phyloP scores from a whole-genome alignment of 53 echinoderm and acorn worm species.

The Echinometra lucunter region DNA sequence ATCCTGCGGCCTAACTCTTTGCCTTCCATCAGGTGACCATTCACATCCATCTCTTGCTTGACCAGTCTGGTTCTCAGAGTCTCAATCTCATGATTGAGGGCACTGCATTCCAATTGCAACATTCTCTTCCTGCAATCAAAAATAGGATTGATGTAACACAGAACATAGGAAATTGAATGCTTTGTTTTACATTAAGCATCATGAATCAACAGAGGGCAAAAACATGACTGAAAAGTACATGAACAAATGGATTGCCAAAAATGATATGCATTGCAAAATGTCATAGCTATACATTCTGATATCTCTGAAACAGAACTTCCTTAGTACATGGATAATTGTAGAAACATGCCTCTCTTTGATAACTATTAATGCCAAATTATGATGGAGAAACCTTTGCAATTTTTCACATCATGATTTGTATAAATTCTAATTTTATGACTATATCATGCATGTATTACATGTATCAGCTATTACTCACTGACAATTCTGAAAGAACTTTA shows the following conservation, averaged over 20 bases:
- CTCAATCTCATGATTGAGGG: conserved; percentile 87
- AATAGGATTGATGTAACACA: not conserved
- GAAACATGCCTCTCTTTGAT: too few relatives aligned
- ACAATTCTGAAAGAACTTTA: too few relatives aligned
- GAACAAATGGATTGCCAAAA: not conserved
- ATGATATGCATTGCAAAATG: not conserved
- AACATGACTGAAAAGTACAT: not conserved
- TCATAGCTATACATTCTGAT: not conserved
- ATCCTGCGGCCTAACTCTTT: conserved; percentile 82
- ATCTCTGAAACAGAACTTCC: not conserved
- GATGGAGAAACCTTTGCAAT: too few relatives aligned
- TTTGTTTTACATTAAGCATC: not conserved
- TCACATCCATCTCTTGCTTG: conserved; percentile 85
- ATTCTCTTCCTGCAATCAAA: conserved; percentile 79
- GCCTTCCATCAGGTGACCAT: conserved; percentile 80
- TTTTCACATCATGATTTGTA: too few relatives aligned
- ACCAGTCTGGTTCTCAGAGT: conserved; percentile 84
- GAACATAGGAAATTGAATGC: not conserved
- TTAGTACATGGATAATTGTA: too few relatives aligned
- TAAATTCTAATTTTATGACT: too few relatives aligned
- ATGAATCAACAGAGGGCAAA: not conserved
- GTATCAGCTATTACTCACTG: too few relatives aligned
- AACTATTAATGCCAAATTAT: too few relatives aligned
- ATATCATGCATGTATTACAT: too few relatives aligned
- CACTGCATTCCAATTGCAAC: conserved; percentile 82